A percentile compares a stretch with the other conserved stretches of the same genome.
These are phyloP conservation scores for Syritta pipiens DNA, from an alignment of 2,888 invertebrate genomes.

Conservation along the genomic window DNA sequence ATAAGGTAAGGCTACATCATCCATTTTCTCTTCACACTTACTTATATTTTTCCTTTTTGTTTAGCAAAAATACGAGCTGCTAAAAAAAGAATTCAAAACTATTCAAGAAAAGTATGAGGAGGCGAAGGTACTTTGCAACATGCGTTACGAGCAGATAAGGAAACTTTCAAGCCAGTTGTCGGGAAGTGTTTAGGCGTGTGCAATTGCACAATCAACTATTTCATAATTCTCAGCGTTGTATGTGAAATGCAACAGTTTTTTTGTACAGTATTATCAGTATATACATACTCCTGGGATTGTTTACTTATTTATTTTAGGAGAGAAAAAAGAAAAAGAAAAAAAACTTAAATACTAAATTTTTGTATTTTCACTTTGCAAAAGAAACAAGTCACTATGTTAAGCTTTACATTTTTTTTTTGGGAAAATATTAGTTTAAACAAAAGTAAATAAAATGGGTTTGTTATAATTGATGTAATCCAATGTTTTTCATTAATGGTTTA, in stretches of 20 bases:
- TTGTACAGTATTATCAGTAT: slow-evolving; percentile 65
- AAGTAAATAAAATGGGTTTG: slow-evolving; percentile 5
- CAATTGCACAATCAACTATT: neutral
- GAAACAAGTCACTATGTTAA: slow-evolving; percentile 50
- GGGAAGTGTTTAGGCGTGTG: slow-evolving; percentile 25
- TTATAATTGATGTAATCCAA: neutral
- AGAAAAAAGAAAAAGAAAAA: slow-evolving; percentile 6
- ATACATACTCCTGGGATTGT: slow-evolving; percentile 35
- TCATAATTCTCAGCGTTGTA: slow-evolving; percentile 39
- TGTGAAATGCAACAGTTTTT: slow-evolving; percentile 33
- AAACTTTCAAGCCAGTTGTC: slow-evolving; percentile 23
- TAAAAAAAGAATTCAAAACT: slow-evolving; percentile 68
- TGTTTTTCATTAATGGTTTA: neutral
- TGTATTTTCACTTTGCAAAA: slow-evolving; percentile 40
- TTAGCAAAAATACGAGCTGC: slow-evolving; percentile 69
- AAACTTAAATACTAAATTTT: slow-evolving; percentile 24
- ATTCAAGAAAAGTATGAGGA: slow-evolving; percentile 71
- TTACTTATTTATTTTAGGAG: slow-evolving; percentile 53
- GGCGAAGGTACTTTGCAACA: slow-evolving; percentile 68
- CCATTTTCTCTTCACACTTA: neutral
- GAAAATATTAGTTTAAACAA: slow-evolving; percentile 22
- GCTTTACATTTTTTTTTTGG: slow-evolving; percentile 24
- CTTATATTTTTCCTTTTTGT: neutral
- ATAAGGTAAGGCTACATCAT: slow-evolving; percentile 18
- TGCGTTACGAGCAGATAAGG: slow-evolving; percentile 66